These are phyloP conservation scores for Gastrophryne carolinensis DNA, from an alignment of 2,797 vertebrate genomes.

Conservation along the genomic window DNA sequence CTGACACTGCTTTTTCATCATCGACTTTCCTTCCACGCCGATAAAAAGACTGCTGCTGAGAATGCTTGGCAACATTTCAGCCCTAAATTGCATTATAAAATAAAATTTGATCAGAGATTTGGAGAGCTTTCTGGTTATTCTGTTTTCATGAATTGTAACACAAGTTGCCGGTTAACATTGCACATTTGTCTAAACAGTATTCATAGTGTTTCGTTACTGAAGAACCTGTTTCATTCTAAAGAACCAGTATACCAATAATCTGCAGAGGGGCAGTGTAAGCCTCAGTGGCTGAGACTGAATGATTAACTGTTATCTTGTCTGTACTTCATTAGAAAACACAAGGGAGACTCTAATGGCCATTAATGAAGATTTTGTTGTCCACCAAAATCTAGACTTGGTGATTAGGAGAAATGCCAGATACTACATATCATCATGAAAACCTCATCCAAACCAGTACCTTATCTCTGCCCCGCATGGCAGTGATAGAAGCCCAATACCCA, in stretches of 20 bases:
- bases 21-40: neutral
- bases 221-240: neutral
- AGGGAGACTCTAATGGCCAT: too few species aligned
- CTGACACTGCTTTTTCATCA: constrained; percentile 34
- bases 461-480: too few species aligned
- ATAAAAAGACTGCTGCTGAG: neutral
- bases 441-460: too few species aligned
- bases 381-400: too few species aligned
- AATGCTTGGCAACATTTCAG: neutral
- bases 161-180: neutral
- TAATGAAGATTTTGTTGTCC: too few species aligned
- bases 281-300: too few species aligned
- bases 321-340: too few species aligned
- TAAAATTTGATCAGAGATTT: neutral
- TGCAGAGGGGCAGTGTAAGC: too few species aligned
- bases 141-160: neutral
- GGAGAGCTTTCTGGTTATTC: neutral
- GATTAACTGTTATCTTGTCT: too few species aligned
- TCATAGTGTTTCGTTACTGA: neutral
- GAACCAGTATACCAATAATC: neutral
- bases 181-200: neutral
- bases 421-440: too few species aligned
- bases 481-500: too few species aligned
- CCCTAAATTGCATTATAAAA: constrained; percentile 11
- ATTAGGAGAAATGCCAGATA: too few species aligned